Evolutionary conservation across 2,797 vertebrate species (phyloP).

Genomic region (Rhinatrema bivittatum): DNA sequence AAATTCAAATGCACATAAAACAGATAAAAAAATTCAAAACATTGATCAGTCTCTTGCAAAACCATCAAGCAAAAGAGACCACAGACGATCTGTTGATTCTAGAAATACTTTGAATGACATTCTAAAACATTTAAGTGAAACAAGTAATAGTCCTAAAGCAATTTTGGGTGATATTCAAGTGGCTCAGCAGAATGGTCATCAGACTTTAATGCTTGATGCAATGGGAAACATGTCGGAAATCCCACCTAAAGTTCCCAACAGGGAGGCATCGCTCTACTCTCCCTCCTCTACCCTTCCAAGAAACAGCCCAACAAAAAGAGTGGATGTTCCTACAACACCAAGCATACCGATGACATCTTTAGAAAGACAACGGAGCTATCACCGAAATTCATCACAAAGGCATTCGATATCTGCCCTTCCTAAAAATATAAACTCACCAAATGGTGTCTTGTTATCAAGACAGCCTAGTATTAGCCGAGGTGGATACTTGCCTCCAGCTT

Average conservation of each 20-base stretch:
- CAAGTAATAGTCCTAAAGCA: slow-evolving; percentile 70
- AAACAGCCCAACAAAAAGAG: slow-evolving; percentile 93
- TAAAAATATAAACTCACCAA: slow-evolving; percentile 83
- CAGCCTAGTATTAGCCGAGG: slow-evolving; percentile 91
- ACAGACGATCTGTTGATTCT: slow-evolving; percentile 87
- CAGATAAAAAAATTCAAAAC: slow-evolving; percentile 77
- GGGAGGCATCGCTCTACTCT: slow-evolving; percentile 93
- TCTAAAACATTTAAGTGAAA: slow-evolving; percentile 91
- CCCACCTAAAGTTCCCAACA: slow-evolving; percentile 89
- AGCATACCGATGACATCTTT: slow-evolving; percentile 85
- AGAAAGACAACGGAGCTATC: slow-evolving; percentile 88
- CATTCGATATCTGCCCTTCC: slow-evolving; percentile 91
- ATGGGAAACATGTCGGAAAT: slow-evolving; percentile 87
- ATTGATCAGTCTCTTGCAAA: slow-evolving; percentile 64
- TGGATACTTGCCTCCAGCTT: slow-evolving; percentile 76
- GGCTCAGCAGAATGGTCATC: slow-evolving; percentile 71
- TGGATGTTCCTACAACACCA: slow-evolving; percentile 85
- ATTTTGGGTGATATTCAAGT: slow-evolving; percentile 84
- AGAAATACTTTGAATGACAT: slow-evolving; percentile 94
- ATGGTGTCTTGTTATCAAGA: slow-evolving; percentile 85
- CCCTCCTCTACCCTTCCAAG: slow-evolving; percentile 91
- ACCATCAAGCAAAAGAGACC: slow-evolving; percentile 79
- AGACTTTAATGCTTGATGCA: slow-evolving; percentile 85
- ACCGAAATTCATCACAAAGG: slow-evolving; percentile 91
- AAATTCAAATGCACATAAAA: slow-evolving; percentile 77